Evolutionary conservation across 2,797 vertebrate genomes (phyloP).

Genomic region (Rhabdomys pumilio): DNA sequence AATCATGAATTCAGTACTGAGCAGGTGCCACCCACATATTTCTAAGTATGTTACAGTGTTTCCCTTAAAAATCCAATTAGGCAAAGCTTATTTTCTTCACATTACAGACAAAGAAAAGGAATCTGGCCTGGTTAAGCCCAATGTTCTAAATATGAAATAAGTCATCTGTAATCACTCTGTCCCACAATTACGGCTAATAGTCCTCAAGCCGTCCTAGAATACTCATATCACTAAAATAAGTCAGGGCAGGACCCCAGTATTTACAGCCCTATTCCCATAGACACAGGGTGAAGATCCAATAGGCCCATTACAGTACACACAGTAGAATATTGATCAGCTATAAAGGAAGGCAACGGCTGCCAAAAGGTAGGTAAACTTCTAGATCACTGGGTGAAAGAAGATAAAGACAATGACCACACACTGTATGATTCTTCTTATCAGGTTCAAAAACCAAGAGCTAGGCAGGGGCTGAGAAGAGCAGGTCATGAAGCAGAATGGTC

Average conservation of each 20-base stretch:
- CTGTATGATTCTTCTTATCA: neutral
- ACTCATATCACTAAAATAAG: constrained; percentile 9
- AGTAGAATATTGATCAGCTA: neutral
- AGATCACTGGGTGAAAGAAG: neutral
- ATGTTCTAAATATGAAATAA: constrained; percentile 17
- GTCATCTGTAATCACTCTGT: neutral
- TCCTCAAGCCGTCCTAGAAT: constrained; percentile 21
- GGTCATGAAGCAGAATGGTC: neutral
- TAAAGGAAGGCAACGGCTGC: neutral
- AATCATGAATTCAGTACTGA: neutral
- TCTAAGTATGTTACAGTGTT: constrained; percentile 20
- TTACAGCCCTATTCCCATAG: neutral
- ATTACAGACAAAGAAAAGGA: constrained; percentile 16
- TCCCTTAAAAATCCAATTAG: constrained; percentile 7
- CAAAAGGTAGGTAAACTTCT: neutral
- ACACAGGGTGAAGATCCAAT: neutral
- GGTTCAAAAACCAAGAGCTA: neutral
- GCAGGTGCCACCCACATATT: neutral
- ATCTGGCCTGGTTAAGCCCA: constrained; percentile 5
- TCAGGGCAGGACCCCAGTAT: neutral
- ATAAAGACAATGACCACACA: neutral
- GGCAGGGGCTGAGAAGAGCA: neutral
- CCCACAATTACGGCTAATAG: constrained; percentile 10
- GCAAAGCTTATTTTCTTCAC: constrained; percentile 18
- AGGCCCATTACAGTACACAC: neutral